Base-by-base conservation (phyloP, 2,888 invertebrate species). In the Tolmerus cingulatus region DNA sequence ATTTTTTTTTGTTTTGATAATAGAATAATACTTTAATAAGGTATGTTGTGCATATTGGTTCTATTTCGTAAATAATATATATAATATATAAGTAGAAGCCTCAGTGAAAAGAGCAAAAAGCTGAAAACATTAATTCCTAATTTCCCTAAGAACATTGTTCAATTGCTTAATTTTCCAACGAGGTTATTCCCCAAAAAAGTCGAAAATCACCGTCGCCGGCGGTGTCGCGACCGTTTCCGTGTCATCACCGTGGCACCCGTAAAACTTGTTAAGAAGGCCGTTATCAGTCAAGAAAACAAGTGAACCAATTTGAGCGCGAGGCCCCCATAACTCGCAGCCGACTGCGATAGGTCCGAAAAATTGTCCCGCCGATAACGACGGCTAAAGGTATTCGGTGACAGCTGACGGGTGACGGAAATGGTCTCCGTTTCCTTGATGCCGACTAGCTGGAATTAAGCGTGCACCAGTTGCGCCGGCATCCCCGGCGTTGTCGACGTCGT, bases 341-440 rank as follows among this genome's bases (percentile, higher is more conserved):
- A 37, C 76, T 37, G 37, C 37, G 79, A 43, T 79, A 79, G 79
- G 79, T 40, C 46, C 27, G 40, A 76, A 76, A 76, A 76, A 40
- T 76, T 40, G 19, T 37, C 5, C 40, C 76, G 37, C 30, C 37
- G 40, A 76, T 76, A 40, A 76, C 76, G 74, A 30, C 34, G 27
- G 16, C 40, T 7, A 76, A 14, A 51, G 81, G 81, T 81, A 81
- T 81, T 81, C 19, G 51, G 14, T 55, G 81, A 51, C 81, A 81
- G 55, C 81, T 81, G 81, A 81, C 81, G 51, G 81, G 81, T 81
- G 81, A 81, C 81, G 81, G 81, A 81, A 81, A 55, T 55, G 81
- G 51, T 81, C 51, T 81, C 81, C 30, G 81, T 51, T 81, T 81
- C 81, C 81, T 51, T 81, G 81, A 51, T 81, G 66, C 66, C 30